Evolutionary conservation across 2,888 invertebrate genomes (phyloP).

Genomic region (Apodemia mormo): DNA sequence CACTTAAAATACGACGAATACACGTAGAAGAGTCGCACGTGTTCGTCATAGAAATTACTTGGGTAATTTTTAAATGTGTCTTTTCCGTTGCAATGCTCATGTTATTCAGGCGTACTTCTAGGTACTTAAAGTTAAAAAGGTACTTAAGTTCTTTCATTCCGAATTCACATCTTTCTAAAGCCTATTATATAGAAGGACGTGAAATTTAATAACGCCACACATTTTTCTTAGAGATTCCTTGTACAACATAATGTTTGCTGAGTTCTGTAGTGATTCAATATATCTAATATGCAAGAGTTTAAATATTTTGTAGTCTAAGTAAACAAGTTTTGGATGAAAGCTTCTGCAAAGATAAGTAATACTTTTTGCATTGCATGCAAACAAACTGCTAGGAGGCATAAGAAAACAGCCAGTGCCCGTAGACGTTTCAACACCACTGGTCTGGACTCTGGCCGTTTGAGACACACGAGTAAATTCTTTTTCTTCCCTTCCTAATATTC

Average conservation of each 20-base stretch:
- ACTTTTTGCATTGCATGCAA: background rate
- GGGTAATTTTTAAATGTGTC: conserved; percentile 76
- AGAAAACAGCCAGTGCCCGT: too few species aligned
- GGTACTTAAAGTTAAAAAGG: conserved; percentile 74
- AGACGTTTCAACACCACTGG: too few species aligned
- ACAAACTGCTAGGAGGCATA: too few species aligned
- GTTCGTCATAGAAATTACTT: conserved; percentile 75
- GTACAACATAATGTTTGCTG: conserved; percentile 4
- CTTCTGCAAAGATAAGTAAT: background rate
- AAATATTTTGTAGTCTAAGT: background rate
- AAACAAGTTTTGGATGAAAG: background rate
- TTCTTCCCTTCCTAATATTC: too few species aligned
- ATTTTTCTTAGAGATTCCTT: conserved; percentile 41
- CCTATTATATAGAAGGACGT: conserved; percentile 70
- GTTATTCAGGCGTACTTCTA: conserved; percentile 70
- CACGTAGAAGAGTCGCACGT: conserved; percentile 52
- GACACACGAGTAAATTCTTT: too few species aligned
- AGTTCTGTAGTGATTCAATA: conserved; percentile 1
- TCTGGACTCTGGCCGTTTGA: too few species aligned
- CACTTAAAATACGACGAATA: conserved; percentile 52
- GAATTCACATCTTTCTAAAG: conserved; percentile 57
- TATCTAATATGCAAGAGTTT: background rate
- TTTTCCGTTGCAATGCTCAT: conserved; percentile 72
- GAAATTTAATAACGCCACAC: conserved; percentile 69
- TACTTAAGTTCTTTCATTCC: conserved; percentile 71